Evolutionary conservation across 2,113 vertebrate species (phyloP), one percentile per base, ranked within the genome.

Genomic region (Regulus satrapa): DNA sequence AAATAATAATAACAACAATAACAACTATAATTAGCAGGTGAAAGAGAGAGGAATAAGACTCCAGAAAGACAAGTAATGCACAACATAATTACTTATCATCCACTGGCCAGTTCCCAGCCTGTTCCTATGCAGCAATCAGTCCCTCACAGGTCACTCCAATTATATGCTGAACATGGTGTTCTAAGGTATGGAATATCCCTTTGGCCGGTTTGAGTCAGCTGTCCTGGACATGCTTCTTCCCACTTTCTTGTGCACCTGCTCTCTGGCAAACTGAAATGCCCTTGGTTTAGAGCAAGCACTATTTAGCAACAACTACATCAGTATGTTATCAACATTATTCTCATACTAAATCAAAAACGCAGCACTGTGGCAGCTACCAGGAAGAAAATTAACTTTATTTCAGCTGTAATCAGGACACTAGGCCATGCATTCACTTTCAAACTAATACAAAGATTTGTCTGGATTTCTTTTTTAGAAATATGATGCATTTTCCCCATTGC

Each of bases 341-440:
- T 69, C 55, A 24, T 40, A 48, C 31, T 62, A 62, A 89, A 62
- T 76, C 34, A 31, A 76, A 68, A 83, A 62, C 40, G 41, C 20
- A 76, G 26, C 21, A 55, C 55, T 62, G 20, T 32, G 7, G 31
- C 62, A 76, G 26, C 31, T 62, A 55, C 62, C 9, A 13, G 32
- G 17, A 67, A 73, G 31, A 83, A 62, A 76, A 62, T 69, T 68
- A 68, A 61, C 54, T 48, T 54, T 55, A 41, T 62, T 34, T 25
- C 63, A 69, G 12, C 34, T 76, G 48, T 76, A 76, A 49, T 25
- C 29, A 54, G 52, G 38, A 34, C 0, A 4, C 25, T 19, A 85
- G 58, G 49, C 80, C 79, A 71, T 36, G 12, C 34, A 89, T 89
- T 88, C 89, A 8, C 55, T 74, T 87, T 94, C 88, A 73, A 95